phyloP scores from a whole-genome alignment of 2,888 invertebrate genomes.

The Acanthopleura granulata region DNA sequence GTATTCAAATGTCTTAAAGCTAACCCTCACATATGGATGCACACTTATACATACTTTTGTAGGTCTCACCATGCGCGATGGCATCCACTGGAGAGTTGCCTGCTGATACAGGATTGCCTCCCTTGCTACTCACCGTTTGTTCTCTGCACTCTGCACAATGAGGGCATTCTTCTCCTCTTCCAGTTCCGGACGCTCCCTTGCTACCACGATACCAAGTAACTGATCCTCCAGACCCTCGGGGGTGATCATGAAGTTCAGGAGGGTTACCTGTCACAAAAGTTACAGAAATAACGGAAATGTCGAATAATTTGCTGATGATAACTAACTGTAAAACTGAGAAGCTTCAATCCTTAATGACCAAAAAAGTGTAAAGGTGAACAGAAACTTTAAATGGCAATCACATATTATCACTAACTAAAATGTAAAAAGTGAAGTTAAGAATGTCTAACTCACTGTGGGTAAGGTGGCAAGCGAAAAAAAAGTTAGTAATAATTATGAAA shows the following conservation, averaged over 20 bases:
- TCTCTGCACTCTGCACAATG: conserved; percentile 70
- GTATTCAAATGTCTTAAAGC: too few relatives aligned
- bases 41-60: too few relatives aligned
- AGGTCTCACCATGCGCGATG: too few relatives aligned
- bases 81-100: too few relatives aligned
- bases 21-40: too few relatives aligned
- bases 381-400: neutral
- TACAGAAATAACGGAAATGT: neutral
- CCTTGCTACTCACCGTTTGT: conserved; percentile 62
- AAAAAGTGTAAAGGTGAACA: neutral
- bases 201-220: conserved; percentile 71
- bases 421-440: too few relatives aligned
- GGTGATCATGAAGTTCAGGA: conserved; percentile 72
- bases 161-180: conserved; percentile 71
- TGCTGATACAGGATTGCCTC: neutral
- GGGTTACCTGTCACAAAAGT: conserved; percentile 59
- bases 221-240: conserved; percentile 71
- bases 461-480: too few relatives aligned
- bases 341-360: neutral
- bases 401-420: too few relatives aligned
- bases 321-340: too few relatives aligned
- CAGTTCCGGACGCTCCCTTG: conserved; percentile 70
- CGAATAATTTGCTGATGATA: neutral
- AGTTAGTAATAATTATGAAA: too few relatives aligned
- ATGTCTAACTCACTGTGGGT: too few relatives aligned